These are phyloP conservation scores for Promerops cafer DNA, from an alignment of 2,113 vertebrate genomes.

Conservation along the genomic window DNA sequence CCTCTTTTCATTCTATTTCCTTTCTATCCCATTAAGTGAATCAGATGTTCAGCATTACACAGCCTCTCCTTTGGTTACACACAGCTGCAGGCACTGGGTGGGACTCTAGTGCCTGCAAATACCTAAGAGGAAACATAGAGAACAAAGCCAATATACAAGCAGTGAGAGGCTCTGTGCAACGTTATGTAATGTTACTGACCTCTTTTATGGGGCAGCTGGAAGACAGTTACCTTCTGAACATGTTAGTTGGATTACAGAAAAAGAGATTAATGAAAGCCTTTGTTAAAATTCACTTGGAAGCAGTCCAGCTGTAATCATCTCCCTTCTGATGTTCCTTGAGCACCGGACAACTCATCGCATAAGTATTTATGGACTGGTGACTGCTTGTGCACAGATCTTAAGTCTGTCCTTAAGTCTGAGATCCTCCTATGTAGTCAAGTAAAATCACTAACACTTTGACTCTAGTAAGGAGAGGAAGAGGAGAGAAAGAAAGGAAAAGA, in stretches of 20 bases:
- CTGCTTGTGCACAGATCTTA: constrained; percentile 2
- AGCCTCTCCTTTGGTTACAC: constrained; percentile 19
- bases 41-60: constrained; percentile 26
- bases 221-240: constrained; percentile 37
- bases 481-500: constrained; percentile 54
- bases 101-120: constrained; percentile 13
- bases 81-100: constrained; percentile 55
- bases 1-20: constrained; percentile 8
- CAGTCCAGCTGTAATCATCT: constrained; percentile 7
- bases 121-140: constrained; percentile 28
- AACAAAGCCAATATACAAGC: constrained; percentile 19
- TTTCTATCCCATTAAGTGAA: neutral
- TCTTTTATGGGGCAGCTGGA: constrained; percentile 31
- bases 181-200: constrained; percentile 27
- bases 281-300: constrained; percentile 40
- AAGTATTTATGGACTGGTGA: neutral
- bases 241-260: constrained; percentile 35
- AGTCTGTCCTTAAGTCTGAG: constrained; percentile 23
- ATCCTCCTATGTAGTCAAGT: constrained; percentile 11
- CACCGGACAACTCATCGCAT: constrained; percentile 2
- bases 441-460: constrained; percentile 10
- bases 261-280: constrained; percentile 28
- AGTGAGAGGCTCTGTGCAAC: neutral
- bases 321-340: constrained; percentile 28
- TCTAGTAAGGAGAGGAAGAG: constrained; percentile 39